Base-by-base conservation (phyloP, 1,140 invertebrate genomes). In the Batillaria attramentaria region DNA sequence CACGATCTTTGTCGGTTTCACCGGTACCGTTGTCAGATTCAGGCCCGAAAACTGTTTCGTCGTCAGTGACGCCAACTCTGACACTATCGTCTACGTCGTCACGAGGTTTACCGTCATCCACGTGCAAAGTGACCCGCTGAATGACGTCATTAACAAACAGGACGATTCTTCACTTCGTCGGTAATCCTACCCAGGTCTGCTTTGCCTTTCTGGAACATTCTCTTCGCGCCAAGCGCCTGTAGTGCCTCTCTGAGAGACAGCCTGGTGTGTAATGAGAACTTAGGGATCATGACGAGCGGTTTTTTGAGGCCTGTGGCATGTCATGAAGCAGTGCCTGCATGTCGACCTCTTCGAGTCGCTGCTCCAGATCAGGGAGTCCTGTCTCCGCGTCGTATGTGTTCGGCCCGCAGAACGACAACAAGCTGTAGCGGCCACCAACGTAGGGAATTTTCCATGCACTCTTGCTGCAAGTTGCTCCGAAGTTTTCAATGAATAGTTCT, bases 251-350 rank as follows among this genome's bases (percentile, higher is more conserved):
- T 41, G 24, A 75, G 73, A 20, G 73, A 75, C 54, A 10, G 16
- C 16, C 54, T 62, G 50, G 37, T 16, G 42, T 28, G 50, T 16
- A 75, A 35, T 8, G 33, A 35, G 54, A 75, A 75, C 37, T 65
- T 62, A 57, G 73, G 73, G 54, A 75, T 50, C 35, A 75, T 33
- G 54, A 75, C 50, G 41, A 75, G n/a, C 41, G 73, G 73, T 75
- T 57, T 62, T 10, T 20, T 8, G n/a, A 10, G 35, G 73, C 54
- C n/a, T 37, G 13, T 1, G 73, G 73, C 73, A 75, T 75, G 54
- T 75, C 73, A 24, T 41, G 24, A 8, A 75, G 73, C 2, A 65
- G 35, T 18, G 5, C 42, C n/a, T 13, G 33, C 16, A 75, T 16
- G 24, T n/a, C 39, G 37, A 28, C 28, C 2, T 50, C 31, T 57